Evolutionary conservation across 2,888 invertebrate genomes (phyloP).

Genomic region (Acanthosepion lycidas): DNA sequence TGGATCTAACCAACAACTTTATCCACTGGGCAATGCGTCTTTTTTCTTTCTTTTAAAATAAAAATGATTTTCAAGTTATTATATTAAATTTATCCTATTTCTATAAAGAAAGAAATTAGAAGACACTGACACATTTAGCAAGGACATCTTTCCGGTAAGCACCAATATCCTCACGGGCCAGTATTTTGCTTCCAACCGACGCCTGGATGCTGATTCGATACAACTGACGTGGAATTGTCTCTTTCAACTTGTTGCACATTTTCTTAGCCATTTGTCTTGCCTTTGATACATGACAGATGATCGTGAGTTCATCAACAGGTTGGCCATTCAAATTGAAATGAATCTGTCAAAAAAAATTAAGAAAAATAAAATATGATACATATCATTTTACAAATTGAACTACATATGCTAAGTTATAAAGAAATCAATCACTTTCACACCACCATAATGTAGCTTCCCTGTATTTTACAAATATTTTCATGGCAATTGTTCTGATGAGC

Average conservation of each 20-base stretch:
- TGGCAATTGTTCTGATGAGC: too few species aligned
- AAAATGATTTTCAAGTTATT: too few species aligned
- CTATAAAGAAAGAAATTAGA: background rate
- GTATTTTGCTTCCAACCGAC: slow-evolving; percentile 83
- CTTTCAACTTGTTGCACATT: slow-evolving; percentile 84
- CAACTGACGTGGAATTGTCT: slow-evolving; percentile 91
- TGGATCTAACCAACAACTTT: too few species aligned
- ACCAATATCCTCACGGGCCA: slow-evolving; percentile 89
- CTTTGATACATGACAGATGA: slow-evolving; percentile 85
- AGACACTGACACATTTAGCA: slow-evolving; percentile 86
- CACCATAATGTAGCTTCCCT: too few species aligned
- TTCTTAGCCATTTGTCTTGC: slow-evolving; percentile 60
- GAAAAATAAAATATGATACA: background rate
- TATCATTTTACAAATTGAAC: background rate
- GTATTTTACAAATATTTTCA: too few species aligned
- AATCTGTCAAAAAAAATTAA: slow-evolving; percentile 79
- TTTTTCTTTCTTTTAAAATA: too few species aligned
- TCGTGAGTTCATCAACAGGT: slow-evolving; percentile 87
- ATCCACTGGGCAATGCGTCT: too few species aligned
- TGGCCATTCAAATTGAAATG: slow-evolving; percentile 86
- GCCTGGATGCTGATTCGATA: slow-evolving; percentile 90
- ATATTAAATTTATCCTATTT: background rate
- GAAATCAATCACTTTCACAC: too few species aligned
- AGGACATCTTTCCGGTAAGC: slow-evolving; percentile 93
- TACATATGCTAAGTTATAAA: too few species aligned